Base-by-base conservation (phyloP, 2,113 vertebrate genomes). In the Rhinopithecus roxellana region DNA sequence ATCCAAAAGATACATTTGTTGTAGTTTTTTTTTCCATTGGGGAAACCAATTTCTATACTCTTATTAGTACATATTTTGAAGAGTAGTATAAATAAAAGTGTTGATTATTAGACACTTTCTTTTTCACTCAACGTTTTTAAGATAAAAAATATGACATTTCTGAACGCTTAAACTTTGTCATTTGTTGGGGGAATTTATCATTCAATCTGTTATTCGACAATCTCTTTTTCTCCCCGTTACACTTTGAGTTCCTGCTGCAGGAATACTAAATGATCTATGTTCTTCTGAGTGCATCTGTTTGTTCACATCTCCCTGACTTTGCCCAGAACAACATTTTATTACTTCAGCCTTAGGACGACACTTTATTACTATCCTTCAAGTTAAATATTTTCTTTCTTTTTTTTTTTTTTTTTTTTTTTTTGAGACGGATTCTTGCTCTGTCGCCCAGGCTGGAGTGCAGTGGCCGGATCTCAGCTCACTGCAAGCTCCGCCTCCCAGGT, bases 341-440 rank as follows among this genome's bases (percentile, higher is more conserved):
- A 20, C 20, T 23, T 83, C 52, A 75, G 45, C 45, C 55, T 93
- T 86, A 48, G 67, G 67, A 83, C 72, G 25, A 20, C 5, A 64
- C 81, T 89, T 43, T 97, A 72, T 83, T 86, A 72, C 17, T n/a
- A 85, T 94, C 45, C 97, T 52, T 89, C 75, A 89, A 82, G 72
- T 93, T 95, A 89, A 88, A 67, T 80, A 92, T 35, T 96, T 92
- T 90, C 50, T 72, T 40, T 40, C 40, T 40, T 40, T 40, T 4
- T 40, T 40, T 40, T 4, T 40, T 40, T 40, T 4, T 40, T 40
- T 40, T 40, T 40, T 40, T 40, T 40, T 40, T 40, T 40, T 40
- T 40, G 40, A 40, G 40, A 40, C 3, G 40, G 40, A 40, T 4
- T 40, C 40, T 40, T 4, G 40, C 40, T 40, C 40, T 40, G 40